Percentiles rank a stretch among this genome's conserved stretches.
phyloP scores from a whole-genome alignment of 2,888 invertebrate genomes.

The Rhabditoides inermis region DNA sequence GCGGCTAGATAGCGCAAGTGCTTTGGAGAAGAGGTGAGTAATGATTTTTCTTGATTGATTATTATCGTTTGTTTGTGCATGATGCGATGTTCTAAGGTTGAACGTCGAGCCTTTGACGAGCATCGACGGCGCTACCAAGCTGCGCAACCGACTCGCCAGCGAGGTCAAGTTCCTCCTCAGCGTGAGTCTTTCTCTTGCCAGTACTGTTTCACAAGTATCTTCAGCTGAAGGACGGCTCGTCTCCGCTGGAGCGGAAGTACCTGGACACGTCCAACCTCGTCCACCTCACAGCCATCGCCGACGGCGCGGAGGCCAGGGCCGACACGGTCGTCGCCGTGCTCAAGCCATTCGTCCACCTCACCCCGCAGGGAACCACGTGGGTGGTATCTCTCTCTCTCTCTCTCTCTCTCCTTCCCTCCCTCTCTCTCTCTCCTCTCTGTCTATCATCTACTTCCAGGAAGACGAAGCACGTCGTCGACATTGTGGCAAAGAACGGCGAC shows the following conservation, averaged over 20 bases:
- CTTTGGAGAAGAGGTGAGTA: too few species aligned
- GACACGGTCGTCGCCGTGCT: too few species aligned
- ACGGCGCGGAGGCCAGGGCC: too few species aligned
- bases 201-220: not conserved
- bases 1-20: too few species aligned
- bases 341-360: not conserved
- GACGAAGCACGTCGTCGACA: constrained; percentile 25
- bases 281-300: constrained; percentile 9
- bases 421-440: not conserved
- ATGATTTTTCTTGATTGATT: too few species aligned
- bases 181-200: constrained; percentile 1
- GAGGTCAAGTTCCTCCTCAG: constrained; percentile 7
- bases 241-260: constrained; percentile 13
- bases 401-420: not conserved
- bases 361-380: not conserved
- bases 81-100: too few species aligned
- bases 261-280: constrained; percentile 21
- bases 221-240: constrained; percentile 7
- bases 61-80: too few species aligned
- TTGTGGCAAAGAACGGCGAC: constrained; percentile 21
- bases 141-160: constrained; percentile 10
- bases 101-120: too few species aligned
- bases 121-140: constrained; percentile 7
- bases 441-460: constrained; percentile 4
- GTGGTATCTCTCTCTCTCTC: too few species aligned